Percentiles rank a stretch among this genome's conserved stretches.
Conservation (phyloP, 2,113 vertebrate genomes). For the Periophthalmus modestus region DNA sequence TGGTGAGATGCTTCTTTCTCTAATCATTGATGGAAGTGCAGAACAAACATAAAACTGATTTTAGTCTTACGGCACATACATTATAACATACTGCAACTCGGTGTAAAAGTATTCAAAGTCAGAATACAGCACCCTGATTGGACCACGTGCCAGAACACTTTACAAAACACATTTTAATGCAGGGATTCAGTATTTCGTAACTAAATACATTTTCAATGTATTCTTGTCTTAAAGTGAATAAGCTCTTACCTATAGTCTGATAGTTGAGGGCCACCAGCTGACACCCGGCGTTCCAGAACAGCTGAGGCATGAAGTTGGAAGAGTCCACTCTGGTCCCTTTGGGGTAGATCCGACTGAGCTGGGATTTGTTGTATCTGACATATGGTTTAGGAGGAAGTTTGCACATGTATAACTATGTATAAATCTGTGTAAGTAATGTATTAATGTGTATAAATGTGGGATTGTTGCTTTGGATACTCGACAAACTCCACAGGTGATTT, state of each 20-base stretch:
- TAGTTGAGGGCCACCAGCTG: conserved; percentile 98
- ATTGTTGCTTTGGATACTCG: conserved; percentile 85
- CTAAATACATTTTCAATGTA: too few species aligned
- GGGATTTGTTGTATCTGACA: conserved; percentile 95
- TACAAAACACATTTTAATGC: too few species aligned
- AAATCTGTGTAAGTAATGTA: background rate
- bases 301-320: conserved; percentile 98
- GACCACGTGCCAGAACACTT: too few species aligned
- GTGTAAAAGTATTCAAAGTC: too few species aligned
- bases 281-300: conserved; percentile 98
- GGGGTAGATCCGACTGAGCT: conserved; percentile 95
- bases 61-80: too few species aligned
- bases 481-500: conserved; percentile 99
- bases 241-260: conserved; percentile 88
- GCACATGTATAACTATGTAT: background rate
- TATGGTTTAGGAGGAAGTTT: conserved; percentile 75
- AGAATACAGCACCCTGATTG: too few species aligned
- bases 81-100: too few species aligned
- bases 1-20: too few species aligned
- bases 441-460: conserved; percentile 4
- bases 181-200: too few species aligned
- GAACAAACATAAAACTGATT: too few species aligned
- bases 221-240: background rate
- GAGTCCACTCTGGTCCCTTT: conserved; percentile 98
- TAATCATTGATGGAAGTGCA: too few species aligned